Evolutionary conservation across 2,797 vertebrate species (phyloP).

Genomic region (Xenops minutus): DNA sequence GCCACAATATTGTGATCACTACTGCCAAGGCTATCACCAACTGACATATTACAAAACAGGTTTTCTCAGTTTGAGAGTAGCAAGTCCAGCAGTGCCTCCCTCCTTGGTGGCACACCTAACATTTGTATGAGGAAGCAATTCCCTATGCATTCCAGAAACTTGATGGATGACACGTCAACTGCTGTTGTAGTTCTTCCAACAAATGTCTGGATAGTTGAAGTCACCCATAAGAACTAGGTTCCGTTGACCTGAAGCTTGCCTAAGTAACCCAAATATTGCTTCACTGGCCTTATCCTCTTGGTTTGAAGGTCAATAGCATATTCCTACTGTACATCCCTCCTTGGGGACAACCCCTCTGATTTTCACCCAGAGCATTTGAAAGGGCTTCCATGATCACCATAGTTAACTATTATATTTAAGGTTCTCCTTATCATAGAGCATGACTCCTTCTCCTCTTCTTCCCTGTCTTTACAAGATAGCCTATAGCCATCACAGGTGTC

Average conservation of each 20-base stretch:
- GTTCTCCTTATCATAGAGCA: neutral
- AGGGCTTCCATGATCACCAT: neutral
- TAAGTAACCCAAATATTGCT: neutral
- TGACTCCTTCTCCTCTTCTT: neutral
- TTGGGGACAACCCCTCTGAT: neutral
- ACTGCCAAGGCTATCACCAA: neutral
- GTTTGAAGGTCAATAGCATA: neutral
- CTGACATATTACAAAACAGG: neutral
- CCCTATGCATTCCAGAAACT: neutral
- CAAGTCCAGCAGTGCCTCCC: neutral
- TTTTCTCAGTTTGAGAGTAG: neutral
- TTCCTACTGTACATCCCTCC: neutral
- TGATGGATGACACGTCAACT: neutral
- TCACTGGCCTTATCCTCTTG: neutral
- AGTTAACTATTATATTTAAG: neutral
- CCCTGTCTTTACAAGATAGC: neutral
- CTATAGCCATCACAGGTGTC: neutral
- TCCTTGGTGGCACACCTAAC: neutral
- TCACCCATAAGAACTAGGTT: neutral
- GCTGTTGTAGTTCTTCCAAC: neutral
- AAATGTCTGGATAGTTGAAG: neutral
- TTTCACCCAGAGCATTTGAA: neutral
- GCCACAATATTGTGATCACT: neutral
- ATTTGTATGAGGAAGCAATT: neutral
- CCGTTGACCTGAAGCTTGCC: neutral